phyloP scores from a whole-genome alignment of 2,113 vertebrate genomes.

The Neomonachus schauinslandi region DNA sequence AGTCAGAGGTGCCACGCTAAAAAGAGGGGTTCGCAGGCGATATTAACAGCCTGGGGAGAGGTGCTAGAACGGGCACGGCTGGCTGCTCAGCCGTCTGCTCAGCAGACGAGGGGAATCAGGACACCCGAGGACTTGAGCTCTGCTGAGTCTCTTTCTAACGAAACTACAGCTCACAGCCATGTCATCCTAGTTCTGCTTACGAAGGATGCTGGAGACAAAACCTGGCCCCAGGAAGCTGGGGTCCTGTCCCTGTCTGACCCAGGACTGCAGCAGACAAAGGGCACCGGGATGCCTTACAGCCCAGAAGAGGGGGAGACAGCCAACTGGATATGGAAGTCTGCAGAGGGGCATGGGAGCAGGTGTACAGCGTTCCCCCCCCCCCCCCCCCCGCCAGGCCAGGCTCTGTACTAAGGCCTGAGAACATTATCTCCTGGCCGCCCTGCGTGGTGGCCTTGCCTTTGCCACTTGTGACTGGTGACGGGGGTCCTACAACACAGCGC shows the following conservation, averaged over 20 bases:
- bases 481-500: no score
- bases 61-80: not conserved
- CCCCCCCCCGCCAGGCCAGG: no score
- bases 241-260: not conserved
- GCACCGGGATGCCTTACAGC: fast-evolving
- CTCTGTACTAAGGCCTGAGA: not conserved
- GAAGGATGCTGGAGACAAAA: no score
- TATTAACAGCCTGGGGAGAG: not conserved
- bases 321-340: not conserved
- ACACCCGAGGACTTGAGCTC: not conserved
- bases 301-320: not conserved
- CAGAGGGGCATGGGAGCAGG: fast-evolving
- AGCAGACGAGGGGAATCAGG: not conserved
- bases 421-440: not conserved
- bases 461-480: not conserved
- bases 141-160: not conserved
- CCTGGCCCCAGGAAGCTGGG: not conserved
- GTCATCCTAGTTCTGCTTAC: not conserved
- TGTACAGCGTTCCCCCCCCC: no score
- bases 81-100: not conserved
- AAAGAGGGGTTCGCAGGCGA: not conserved
- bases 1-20: not conserved
- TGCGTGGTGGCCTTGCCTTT: not conserved
- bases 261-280: not conserved
- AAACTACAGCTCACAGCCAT: not conserved